Evolutionary conservation across 2,113 vertebrate genomes (phyloP).

Genomic region (Heterochromis multidens): DNA sequence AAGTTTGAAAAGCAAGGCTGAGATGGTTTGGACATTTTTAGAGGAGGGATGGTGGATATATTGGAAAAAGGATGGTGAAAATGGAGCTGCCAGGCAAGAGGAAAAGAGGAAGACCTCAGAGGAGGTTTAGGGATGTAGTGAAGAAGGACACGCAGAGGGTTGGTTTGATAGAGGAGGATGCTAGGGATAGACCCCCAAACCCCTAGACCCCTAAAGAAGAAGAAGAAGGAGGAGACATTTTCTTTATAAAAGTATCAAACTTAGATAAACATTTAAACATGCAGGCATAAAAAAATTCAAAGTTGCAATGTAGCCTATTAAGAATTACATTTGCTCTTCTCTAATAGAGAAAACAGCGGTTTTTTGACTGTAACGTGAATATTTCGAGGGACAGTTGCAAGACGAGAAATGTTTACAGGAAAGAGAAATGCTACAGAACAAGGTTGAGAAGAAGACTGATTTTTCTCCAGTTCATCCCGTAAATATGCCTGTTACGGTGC

Average conservation of each 20-base stretch:
- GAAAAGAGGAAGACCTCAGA: too few relatives aligned
- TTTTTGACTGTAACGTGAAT: neutral
- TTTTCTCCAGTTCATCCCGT: neutral
- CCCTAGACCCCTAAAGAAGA: neutral
- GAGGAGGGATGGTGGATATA: too few relatives aligned
- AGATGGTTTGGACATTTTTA: too few relatives aligned
- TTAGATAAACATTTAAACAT: neutral
- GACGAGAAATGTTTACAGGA: neutral
- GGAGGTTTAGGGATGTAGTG: too few relatives aligned
- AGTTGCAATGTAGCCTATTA: neutral
- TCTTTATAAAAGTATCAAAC: neutral
- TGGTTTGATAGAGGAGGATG: too few relatives aligned
- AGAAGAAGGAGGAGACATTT: neutral
- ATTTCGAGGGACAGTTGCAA: neutral
- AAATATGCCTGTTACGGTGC: neutral
- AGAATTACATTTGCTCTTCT: neutral
- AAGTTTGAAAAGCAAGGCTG: neutral
- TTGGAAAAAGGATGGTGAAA: too few relatives aligned
- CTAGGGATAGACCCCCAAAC: too few relatives aligned
- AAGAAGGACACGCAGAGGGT: too few relatives aligned
- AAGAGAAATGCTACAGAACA: neutral
- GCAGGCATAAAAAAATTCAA: neutral
- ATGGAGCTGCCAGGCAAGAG: too few relatives aligned
- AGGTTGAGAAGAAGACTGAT: neutral
- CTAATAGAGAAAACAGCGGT: neutral